These are phyloP conservation scores for Gerris buenoi DNA, from an alignment of 1,140 invertebrate genomes.

Conservation along the genomic window DNA sequence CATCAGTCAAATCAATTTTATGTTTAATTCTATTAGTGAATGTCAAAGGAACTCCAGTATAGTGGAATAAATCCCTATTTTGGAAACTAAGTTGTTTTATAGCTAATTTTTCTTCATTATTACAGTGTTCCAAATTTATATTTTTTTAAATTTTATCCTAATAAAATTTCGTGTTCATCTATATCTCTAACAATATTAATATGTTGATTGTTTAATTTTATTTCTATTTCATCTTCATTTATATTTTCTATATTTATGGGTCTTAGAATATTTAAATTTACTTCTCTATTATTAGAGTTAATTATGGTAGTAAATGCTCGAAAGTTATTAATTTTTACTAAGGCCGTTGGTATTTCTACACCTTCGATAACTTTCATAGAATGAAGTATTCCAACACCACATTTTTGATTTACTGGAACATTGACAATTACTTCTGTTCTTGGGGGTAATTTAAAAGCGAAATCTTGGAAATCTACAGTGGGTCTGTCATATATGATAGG, in stretches of 20 bases:
- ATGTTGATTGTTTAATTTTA: neutral
- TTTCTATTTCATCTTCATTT: neutral
- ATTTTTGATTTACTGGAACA: neutral
- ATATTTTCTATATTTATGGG: neutral
- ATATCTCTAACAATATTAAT: neutral
- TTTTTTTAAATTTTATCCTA: neutral
- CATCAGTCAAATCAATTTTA: neutral
- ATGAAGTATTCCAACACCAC: neutral
- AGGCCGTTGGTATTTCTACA: neutral
- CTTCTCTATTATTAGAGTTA: neutral
- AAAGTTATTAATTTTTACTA: neutral
- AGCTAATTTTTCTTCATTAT: neutral
- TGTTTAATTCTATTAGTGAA: neutral
- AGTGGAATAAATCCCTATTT: neutral
- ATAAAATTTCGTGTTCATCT: neutral
- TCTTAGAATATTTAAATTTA: neutral
- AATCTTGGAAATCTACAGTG: neutral
- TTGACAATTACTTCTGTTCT: neutral
- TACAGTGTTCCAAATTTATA: neutral
- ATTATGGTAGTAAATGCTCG: neutral
- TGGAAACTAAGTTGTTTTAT: neutral
- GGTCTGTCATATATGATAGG: neutral
- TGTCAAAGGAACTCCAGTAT: neutral
- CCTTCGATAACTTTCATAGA: neutral
- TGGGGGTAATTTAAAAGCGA: neutral